Evolutionary conservation across 2,888 invertebrate genomes (phyloP).

Genomic region (Tridacna crocea): DNA sequence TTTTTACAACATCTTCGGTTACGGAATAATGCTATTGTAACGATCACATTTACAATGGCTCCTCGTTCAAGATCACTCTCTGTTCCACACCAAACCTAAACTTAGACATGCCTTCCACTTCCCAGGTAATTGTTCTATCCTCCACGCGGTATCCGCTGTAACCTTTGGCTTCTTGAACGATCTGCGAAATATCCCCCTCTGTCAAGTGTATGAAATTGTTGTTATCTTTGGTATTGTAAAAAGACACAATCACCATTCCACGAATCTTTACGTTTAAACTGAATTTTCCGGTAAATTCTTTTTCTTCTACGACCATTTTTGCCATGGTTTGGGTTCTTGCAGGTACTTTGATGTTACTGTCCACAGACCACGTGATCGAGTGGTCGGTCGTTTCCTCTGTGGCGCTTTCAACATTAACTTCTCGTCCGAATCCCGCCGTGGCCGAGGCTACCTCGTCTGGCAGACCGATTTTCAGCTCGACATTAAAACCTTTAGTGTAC

Average conservation of each 20-base stretch:
- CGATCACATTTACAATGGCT: slow-evolving; percentile 33
- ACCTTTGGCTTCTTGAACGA: slow-evolving; percentile 70
- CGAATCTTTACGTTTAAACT: slow-evolving; percentile 79
- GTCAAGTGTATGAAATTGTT: slow-evolving; percentile 83
- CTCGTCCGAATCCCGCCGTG: slow-evolving; percentile 84
- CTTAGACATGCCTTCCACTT: slow-evolving; percentile 75
- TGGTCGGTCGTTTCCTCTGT: slow-evolving; percentile 82
- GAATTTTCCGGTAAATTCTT: slow-evolving; percentile 84
- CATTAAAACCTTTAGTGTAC: slow-evolving; percentile 83
- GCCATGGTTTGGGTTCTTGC: slow-evolving; percentile 82
- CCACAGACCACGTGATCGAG: slow-evolving; percentile 85
- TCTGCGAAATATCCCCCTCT: slow-evolving; percentile 79
- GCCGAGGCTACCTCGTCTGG: slow-evolving; percentile 84
- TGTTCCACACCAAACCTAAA: slow-evolving; percentile 83
- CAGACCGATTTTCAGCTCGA: slow-evolving; percentile 84
- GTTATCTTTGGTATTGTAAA: slow-evolving; percentile 83
- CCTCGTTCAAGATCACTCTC: slow-evolving; percentile 81
- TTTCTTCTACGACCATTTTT: slow-evolving; percentile 84
- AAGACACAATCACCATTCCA: slow-evolving; percentile 81
- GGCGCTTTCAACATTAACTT: slow-evolving; percentile 82
- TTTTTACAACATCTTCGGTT: no score
- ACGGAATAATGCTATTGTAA: no score
- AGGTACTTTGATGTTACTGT: slow-evolving; percentile 84
- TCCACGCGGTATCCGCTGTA: slow-evolving; percentile 65
- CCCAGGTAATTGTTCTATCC: slow-evolving; percentile 67